Evolutionary conservation across 2,888 invertebrate genomes (phyloP).

Genomic region (Syrphus vitripennis): DNA sequence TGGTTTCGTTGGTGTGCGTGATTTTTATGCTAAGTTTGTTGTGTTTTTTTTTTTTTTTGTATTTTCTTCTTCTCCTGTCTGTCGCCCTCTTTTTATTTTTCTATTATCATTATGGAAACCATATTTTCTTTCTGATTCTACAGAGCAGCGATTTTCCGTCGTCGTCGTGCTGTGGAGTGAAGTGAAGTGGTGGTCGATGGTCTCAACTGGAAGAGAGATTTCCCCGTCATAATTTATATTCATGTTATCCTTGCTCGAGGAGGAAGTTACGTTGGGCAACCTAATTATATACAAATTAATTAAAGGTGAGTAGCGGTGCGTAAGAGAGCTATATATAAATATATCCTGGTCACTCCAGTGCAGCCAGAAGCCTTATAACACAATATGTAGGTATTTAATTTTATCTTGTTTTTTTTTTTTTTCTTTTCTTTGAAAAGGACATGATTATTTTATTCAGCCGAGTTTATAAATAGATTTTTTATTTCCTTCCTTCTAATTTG

Average conservation of each 20-base stretch:
- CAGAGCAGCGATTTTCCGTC: slow-evolving; percentile 27
- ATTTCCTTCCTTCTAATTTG: not conserved
- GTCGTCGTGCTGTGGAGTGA: not conserved
- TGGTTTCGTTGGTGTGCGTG: slow-evolving; percentile 4
- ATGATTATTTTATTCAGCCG: not conserved
- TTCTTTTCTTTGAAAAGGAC: no score
- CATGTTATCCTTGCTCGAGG: not conserved
- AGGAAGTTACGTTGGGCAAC: slow-evolving; percentile 43
- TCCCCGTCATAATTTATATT: slow-evolving; percentile 1
- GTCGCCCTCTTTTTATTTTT: slow-evolving; percentile 7
- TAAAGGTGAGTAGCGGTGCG: slow-evolving; percentile 56
- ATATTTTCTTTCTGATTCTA: not conserved
- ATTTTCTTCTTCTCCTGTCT: not conserved
- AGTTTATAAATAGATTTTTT: not conserved
- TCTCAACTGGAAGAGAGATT: no score
- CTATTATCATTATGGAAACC: slow-evolving; percentile 25
- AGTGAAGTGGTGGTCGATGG: not conserved
- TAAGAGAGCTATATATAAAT: slow-evolving; percentile 22
- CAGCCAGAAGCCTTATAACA: slow-evolving; percentile 3
- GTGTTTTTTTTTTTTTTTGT: slow-evolving; percentile 11
- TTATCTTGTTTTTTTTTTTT: not conserved
- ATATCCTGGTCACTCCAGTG: slow-evolving; percentile 2
- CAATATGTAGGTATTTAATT: not conserved
- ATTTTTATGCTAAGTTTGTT: slow-evolving; percentile 17
- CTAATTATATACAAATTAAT: slow-evolving; percentile 60